phyloP scores from a whole-genome alignment of 2,113 vertebrate genomes.

The Brachirus orientalis region DNA sequence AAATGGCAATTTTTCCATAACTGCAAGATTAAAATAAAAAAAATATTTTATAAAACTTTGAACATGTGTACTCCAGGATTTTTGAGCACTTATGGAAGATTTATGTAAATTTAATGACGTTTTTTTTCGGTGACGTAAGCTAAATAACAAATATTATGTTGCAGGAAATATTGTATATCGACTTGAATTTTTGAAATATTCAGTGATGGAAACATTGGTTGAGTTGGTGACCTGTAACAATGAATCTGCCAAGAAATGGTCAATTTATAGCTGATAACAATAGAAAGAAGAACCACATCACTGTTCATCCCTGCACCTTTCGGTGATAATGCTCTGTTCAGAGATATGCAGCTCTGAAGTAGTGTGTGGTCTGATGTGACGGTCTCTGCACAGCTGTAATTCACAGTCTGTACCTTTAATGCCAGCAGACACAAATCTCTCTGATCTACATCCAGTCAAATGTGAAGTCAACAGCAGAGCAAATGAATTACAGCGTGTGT shows the following conservation, averaged over 20 bases:
- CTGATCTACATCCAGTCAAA: conserved; percentile 33
- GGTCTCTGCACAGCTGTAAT: neutral
- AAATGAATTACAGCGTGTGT: conserved; percentile 18
- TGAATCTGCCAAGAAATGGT: neutral
- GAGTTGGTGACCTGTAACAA: no score
- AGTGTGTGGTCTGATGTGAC: neutral
- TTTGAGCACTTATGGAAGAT: no score
- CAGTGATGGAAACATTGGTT: no score
- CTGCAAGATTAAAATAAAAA: no score
- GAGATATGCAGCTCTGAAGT: conserved; percentile 1
- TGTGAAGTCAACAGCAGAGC: conserved; percentile 17
- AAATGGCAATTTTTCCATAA: no score
- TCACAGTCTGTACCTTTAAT: conserved; percentile 23
- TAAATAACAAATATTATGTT: no score
- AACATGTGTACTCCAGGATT: no score
- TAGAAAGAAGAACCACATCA: neutral
- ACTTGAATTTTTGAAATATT: no score
- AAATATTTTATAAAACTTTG: no score
- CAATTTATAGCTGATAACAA: neutral
- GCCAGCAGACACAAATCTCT: neutral
- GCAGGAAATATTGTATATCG: no score
- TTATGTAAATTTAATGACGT: no score
- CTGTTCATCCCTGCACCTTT: neutral
- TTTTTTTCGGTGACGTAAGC: no score
- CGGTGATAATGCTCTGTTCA: neutral